phyloP scores from a whole-genome alignment of 2,113 vertebrate species.

The Okapia johnstoni region DNA sequence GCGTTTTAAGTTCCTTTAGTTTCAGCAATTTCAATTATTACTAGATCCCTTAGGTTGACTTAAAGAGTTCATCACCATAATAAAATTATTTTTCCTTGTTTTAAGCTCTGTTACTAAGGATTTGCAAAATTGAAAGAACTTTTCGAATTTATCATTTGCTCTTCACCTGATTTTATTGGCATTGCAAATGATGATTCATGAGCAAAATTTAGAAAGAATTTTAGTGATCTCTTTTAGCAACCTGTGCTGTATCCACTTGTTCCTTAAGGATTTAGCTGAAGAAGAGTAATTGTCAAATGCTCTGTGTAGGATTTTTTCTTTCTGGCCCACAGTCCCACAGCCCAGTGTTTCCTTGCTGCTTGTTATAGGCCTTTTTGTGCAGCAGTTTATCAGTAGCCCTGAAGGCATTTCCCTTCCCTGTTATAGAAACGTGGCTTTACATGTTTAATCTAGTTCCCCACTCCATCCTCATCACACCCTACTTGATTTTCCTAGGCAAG shows the following conservation, averaged over 20 bases:
- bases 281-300: neutral
- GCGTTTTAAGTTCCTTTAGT: neutral
- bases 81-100: conserved; percentile 15
- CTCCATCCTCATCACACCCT: accelerated
- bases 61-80: neutral
- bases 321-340: neutral
- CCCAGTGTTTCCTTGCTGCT: neutral
- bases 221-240: neutral
- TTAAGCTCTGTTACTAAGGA: neutral
- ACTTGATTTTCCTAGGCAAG: neutral
- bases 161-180: neutral
- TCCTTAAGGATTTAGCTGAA: neutral
- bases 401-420: neutral
- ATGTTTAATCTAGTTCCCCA: neutral
- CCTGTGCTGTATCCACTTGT: neutral
- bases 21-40: neutral
- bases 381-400: neutral
- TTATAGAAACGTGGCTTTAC: neutral
- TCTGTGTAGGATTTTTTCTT: neutral
- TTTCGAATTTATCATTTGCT: neutral
- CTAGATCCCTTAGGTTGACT: neutral
- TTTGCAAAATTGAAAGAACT: neutral
- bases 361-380: neutral
- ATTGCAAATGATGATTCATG: neutral
- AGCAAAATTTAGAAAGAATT: neutral